Percentiles rank a stretch among this genome's conserved stretches.
Evolutionary conservation across 2,113 vertebrate genomes (phyloP).

Genomic region (Apteryx mantelli): DNA sequence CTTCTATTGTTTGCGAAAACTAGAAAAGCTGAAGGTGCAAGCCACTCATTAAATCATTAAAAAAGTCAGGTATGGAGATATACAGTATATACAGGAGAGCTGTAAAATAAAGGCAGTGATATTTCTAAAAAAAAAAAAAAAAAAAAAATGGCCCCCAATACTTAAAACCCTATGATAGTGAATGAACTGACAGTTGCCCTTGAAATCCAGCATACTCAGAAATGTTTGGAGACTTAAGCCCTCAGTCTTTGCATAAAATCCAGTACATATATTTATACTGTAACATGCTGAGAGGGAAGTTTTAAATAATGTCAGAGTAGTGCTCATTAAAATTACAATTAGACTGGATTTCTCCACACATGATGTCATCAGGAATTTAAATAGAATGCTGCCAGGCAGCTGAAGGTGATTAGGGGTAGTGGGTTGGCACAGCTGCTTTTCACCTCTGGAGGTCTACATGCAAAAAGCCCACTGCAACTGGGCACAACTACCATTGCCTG

Average conservation of each 20-base stretch:
- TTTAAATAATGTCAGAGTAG: neutral
- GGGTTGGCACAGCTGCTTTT: neutral
- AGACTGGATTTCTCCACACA: neutral
- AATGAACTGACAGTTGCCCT: neutral
- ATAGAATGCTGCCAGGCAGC: neutral
- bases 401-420: fast-evolving
- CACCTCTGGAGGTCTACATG: neutral
- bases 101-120: neutral
- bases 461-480: neutral
- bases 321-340: neutral
- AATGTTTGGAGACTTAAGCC: neutral
- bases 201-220: neutral
- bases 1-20: neutral
- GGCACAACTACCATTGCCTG: neutral
- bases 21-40: neutral
- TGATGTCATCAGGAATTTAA: neutral
- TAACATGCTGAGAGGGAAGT: neutral
- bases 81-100: neutral
- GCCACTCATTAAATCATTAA: neutral
- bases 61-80: neutral
- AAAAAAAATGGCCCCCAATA: neutral
- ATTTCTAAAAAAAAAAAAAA: neutral
- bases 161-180: neutral
- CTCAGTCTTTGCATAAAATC: neutral
- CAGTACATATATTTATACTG: neutral